Base-by-base conservation (phyloP, 2,113 vertebrate genomes). In the Chaetops frenatus region DNA sequence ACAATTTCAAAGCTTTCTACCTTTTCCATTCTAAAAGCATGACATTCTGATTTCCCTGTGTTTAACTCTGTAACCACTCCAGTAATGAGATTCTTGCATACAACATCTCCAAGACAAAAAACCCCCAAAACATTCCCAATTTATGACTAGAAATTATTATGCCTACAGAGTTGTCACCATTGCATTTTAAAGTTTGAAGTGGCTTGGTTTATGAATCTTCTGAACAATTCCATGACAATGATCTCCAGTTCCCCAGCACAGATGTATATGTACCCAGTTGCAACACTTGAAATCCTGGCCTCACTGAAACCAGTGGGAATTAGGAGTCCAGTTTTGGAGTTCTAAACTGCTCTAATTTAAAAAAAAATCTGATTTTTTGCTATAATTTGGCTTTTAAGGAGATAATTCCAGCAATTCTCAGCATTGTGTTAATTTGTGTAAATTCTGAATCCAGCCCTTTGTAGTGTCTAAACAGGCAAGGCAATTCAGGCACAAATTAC, bases 31-130 rank as follows among this genome's bases (percentile, higher is more conserved):
- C 92, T 82, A 73, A 98, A 96, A 23, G 95, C 94, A 28, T n/a
- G 54, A 36, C 93, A 97, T 51, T 97, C 94, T 64, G 79, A 95
- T 69, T 97, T 95, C 45, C 80, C 79, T 79, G 88, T 65, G 67
- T 97, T 98, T 96, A 96, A 98, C 22, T 94, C 88, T 18, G 83
- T 83, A 83, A 98, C 91, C 2, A 95, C 87, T 56, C 93, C 95
- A 7, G 91, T 67, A 29, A 86, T 94, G 33, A 85, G 29, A 62
- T 96, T 97, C 74, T 62, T 96, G 72, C 96, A 97, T 24, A 96
- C 92, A 31, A 90, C 91, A 97, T 48, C 96, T 98, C 74, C 2
- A 20, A 93, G 57, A 72, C 22, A 54, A 90, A 92, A 90, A 50
- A 58, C 0, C 0, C 7, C 11, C 20, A 4, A 78, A 84, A 45